Percentiles rank a stretch among this genome's conserved stretches.
These are phyloP conservation scores for Tauraco erythrolophus DNA, from an alignment of 2,113 vertebrate genomes.

Conservation along the genomic window DNA sequence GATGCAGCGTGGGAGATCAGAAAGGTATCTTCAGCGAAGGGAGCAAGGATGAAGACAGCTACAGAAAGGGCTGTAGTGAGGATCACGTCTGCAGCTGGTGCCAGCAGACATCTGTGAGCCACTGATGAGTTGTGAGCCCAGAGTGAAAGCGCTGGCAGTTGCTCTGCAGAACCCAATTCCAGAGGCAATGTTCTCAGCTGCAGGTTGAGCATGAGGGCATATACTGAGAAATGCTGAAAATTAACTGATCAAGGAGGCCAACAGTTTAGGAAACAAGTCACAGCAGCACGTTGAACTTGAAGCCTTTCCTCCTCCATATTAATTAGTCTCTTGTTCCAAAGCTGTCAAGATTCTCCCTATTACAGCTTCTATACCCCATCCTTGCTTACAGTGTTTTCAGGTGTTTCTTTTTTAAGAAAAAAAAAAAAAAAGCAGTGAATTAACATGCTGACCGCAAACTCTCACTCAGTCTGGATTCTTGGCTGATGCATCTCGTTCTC, in stretches of 20 bases:
- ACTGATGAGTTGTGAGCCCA: not conserved
- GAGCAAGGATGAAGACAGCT: not conserved
- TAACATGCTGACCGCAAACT: not conserved
- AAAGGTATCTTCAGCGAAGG: not conserved
- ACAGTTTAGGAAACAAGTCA: constrained; percentile 4
- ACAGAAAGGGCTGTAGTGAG: not conserved
- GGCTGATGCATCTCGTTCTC: not conserved
- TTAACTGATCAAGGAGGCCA: not conserved
- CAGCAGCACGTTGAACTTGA: not conserved
- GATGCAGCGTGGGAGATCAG: not conserved
- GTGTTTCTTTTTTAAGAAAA: not conserved
- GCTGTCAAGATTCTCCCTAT: not conserved
- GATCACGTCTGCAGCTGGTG: not conserved
- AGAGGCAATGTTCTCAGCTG: not conserved
- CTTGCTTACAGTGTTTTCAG: not conserved
- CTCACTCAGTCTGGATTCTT: not conserved
- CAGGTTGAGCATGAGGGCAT: not conserved
- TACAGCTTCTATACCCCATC: not conserved
- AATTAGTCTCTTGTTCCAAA: not conserved
- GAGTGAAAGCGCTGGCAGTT: not conserved
- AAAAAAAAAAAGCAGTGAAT: not conserved
- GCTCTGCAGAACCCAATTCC: not conserved
- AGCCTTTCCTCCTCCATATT: not conserved
- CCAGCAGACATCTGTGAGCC: not conserved
- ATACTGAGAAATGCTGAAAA: not conserved